Percentiles rank a stretch among this genome's conserved stretches.
Evolutionary conservation across 2,797 vertebrate species (phyloP).

Genomic region (Acanthornis magna): DNA sequence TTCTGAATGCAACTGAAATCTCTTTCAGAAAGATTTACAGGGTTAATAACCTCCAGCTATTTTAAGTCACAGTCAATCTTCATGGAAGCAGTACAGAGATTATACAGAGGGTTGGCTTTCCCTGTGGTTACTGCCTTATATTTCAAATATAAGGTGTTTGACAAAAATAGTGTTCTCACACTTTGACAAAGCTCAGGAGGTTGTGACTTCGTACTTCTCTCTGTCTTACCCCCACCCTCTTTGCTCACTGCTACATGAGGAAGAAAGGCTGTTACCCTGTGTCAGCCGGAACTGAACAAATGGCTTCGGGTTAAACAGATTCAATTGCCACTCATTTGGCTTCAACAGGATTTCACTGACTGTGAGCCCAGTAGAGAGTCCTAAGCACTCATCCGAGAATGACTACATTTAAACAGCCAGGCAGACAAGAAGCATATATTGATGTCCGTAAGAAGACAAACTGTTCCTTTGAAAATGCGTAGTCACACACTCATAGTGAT

Average conservation of each 20-base stretch:
- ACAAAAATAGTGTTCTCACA: background rate
- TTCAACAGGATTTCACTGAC: background rate
- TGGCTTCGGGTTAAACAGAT: background rate
- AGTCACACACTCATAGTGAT: background rate
- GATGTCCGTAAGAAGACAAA: background rate
- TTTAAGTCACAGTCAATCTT: constrained; percentile 28
- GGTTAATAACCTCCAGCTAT: constrained; percentile 33
- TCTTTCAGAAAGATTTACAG: constrained; percentile 20
- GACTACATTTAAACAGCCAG: background rate
- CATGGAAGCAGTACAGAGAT: background rate
- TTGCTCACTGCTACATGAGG: background rate
- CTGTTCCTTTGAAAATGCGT: background rate
- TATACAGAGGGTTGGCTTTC: background rate
- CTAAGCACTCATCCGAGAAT: background rate
- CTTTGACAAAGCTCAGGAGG: background rate
- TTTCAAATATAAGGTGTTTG: background rate
- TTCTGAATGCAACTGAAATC: constrained; percentile 13
- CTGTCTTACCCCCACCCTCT: background rate
- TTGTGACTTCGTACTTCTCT: background rate
- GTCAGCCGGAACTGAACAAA: background rate
- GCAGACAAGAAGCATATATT: background rate
- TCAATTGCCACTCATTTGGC: background rate
- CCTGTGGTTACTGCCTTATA: background rate
- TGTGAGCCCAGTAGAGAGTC: background rate
- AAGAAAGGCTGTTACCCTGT: background rate